Evolutionary conservation across 2,113 vertebrate genomes (phyloP).

Genomic region (Engraulis encrasicolus): DNA sequence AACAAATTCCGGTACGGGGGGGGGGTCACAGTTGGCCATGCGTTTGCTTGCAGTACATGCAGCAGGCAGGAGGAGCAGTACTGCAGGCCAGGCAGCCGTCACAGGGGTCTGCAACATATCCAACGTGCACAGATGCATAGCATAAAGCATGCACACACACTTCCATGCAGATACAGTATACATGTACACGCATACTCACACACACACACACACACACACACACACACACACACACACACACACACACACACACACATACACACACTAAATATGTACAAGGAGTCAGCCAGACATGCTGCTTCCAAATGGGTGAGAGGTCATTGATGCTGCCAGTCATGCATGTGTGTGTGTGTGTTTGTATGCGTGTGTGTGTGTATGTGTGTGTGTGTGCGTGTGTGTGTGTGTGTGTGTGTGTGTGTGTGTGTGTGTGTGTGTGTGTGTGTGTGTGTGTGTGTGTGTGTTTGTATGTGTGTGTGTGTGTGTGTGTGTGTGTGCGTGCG

Average conservation of each 20-base stretch:
- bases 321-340: neutral
- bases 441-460: neutral
- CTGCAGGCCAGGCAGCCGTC: neutral
- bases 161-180: conserved; percentile 32
- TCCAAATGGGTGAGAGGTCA: neutral
- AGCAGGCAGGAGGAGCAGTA: neutral
- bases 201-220: neutral
- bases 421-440: neutral
- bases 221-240: neutral
- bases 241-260: neutral
- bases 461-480: no score
- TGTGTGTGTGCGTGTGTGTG: neutral
- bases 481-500: neutral
- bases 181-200: conserved; percentile 64
- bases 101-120: neutral
- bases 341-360: neutral
- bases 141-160: conserved; percentile 5
- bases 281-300: neutral
- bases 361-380: no score
- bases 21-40: neutral
- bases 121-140: neutral
- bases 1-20: neutral
- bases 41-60: neutral
- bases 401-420: neutral
- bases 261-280: neutral